A percentile compares a stretch with the other conserved stretches of the same genome.
phyloP scores from a whole-genome alignment of 1,140 invertebrate genomes.

The Aphidius gifuensis region DNA sequence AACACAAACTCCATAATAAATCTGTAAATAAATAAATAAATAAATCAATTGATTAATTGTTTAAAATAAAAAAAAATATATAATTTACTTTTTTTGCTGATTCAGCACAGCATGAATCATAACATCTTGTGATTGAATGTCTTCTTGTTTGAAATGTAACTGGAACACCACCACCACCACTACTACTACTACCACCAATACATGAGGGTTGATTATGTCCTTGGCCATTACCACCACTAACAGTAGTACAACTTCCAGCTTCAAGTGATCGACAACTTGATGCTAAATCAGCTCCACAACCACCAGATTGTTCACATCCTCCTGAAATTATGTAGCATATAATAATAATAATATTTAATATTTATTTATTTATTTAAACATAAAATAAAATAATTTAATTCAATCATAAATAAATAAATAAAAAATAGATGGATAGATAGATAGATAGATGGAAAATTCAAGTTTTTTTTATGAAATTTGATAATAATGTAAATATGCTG shows the following conservation, averaged over 20 bases:
- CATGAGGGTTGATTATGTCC: constrained; percentile 41
- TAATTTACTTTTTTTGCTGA: constrained; percentile 46
- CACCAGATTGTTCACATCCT: constrained; percentile 44
- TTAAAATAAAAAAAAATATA: not conserved
- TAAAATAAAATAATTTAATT: too few species aligned
- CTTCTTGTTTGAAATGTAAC: constrained; percentile 37
- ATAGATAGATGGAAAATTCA: too few species aligned
- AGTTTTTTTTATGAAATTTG: too few species aligned
- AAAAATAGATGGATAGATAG: too few species aligned
- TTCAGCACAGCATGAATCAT: constrained; percentile 49
- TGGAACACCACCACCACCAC: constrained; percentile 27
- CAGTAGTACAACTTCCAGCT: constrained; percentile 27
- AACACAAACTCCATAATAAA: constrained; percentile 83
- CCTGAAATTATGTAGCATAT: not conserved
- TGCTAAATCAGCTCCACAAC: constrained; percentile 37
- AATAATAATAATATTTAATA: too few species aligned
- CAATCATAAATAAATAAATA: too few species aligned
- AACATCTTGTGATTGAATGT: constrained; percentile 40
- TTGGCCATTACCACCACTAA: constrained; percentile 33
- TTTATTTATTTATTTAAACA: not conserved
- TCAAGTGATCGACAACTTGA: constrained; percentile 43
- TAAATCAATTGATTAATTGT: constrained; percentile 1
- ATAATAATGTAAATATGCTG: constrained; percentile 13
- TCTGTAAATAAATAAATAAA: constrained; percentile 57
- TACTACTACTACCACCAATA: constrained; percentile 27